These are phyloP conservation scores for Microchirus variegatus DNA, from an alignment of 2,797 vertebrate species.

Conservation along the genomic window DNA sequence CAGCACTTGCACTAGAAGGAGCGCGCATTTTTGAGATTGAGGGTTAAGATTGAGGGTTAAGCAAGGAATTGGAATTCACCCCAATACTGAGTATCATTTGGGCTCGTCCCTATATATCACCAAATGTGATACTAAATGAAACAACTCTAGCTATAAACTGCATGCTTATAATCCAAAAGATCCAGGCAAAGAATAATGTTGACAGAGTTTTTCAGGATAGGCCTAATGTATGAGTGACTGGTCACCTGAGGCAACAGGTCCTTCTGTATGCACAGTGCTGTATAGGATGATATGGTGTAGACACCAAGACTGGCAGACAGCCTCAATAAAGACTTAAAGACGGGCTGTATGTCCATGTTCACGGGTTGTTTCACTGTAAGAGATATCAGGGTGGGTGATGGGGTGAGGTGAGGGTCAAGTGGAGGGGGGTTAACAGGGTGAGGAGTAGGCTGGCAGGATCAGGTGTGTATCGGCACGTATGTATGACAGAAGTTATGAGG, in stretches of 20 bases:
- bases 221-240: constrained; percentile 2
- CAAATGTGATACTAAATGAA: too few species aligned
- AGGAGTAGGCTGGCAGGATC: constrained; percentile 32
- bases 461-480: constrained; percentile 53
- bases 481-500: constrained; percentile 19
- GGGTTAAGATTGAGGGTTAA: too few species aligned
- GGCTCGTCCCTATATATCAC: too few species aligned
- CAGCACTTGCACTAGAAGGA: too few species aligned
- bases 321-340: constrained; percentile 31
- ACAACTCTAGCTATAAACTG: too few species aligned
- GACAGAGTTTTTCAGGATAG: constrained; percentile 3
- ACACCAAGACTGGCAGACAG: constrained; percentile 33
- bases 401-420: constrained; percentile 61
- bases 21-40: too few species aligned
- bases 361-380: constrained; percentile 58
- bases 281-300: constrained; percentile 4
- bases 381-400: constrained; percentile 49
- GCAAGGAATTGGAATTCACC: too few species aligned
- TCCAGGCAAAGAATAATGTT: background rate
- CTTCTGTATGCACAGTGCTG: constrained; percentile 6
- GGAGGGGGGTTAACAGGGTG: constrained; percentile 45
- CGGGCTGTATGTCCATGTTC: constrained; percentile 45
- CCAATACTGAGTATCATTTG: too few species aligned
- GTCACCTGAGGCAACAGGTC: constrained; percentile 6
- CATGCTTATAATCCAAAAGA: background rate